Conservation (phyloP, 2,888 invertebrate genomes). For the Gonocerus acuteangulatus region DNA sequence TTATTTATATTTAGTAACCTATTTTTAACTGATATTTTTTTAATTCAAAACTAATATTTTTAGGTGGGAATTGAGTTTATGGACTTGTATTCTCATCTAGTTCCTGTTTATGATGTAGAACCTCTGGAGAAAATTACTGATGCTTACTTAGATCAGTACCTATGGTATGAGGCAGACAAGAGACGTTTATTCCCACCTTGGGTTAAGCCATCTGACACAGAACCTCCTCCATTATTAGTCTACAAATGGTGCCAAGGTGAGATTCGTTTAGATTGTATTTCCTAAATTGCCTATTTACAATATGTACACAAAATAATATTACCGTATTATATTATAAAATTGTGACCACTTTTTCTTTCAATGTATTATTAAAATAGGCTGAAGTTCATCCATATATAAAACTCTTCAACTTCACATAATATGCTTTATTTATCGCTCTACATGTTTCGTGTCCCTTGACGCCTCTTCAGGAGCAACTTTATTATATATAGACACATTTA, state of each 20-base stretch:
- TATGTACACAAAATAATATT: too few species aligned
- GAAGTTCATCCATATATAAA: not conserved
- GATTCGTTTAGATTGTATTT: too few species aligned
- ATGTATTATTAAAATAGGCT: not conserved
- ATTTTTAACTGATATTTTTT: not conserved
- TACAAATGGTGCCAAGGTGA: constrained; percentile 99
- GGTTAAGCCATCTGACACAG: constrained; percentile 98
- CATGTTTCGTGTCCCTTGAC: too few species aligned
- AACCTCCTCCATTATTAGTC: constrained; percentile 83
- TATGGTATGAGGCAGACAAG: constrained; percentile 99
- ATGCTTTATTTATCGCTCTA: too few species aligned
- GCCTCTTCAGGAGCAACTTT: too few species aligned
- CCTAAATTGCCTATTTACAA: too few species aligned
- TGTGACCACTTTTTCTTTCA: too few species aligned
- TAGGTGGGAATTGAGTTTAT: constrained; percentile 92
- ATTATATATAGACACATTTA: too few species aligned
- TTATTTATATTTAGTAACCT: constrained; percentile 1
- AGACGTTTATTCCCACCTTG: constrained; percentile 92
- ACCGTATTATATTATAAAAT: not conserved
- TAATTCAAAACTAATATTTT: not conserved
- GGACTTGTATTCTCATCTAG: constrained; percentile 97
- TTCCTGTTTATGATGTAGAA: constrained; percentile 98
- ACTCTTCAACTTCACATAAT: too few species aligned
- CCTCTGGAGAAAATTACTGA: constrained; percentile 99
- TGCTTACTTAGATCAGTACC: constrained; percentile 97